Evolutionary conservation across 1,140 invertebrate genomes (phyloP), one percentile per base, ranked within the genome.

Genomic region (Amyelois transitella): DNA sequence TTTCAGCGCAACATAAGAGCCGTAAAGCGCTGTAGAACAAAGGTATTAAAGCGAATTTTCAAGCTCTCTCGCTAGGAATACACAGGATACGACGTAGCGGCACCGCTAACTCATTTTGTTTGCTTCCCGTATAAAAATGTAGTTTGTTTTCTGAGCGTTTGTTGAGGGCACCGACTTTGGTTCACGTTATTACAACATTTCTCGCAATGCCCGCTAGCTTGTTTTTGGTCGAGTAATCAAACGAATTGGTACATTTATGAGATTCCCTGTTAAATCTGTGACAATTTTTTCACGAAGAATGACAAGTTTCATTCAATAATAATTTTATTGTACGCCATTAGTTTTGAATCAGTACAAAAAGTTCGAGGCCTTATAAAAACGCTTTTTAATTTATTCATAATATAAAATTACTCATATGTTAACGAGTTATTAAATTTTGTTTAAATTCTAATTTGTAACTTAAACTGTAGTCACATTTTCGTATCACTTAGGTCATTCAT

Each of bases 31-130:
- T 78, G 74, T 82, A 76, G 71, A 83, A 85, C 77, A 82, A 85
- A 83, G 78, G 74, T 83, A 78, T 82, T 84, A 83, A 82, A 83
- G 72, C 65, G 74, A 84, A 83, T 80, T 81, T 81, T 79, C 71
- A 67, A 81, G 71, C 75, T 76, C 66, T 64, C 66, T 77, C 59
- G 62, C 67, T 60, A 68, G 66, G 55, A 77, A 77, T 71, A 77
- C 62, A 73, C 66, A 63, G 69, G 69, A 72, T 75, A 69, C 72
- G 64, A 70, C 69, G 72, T 66, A 77, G 69, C 73, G 69, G 75
- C 68, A 69, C 64, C 65, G 64, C 72, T 79, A 86, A 82, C 76
- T 77, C 69, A 77, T 83, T 82, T 77, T 81, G 70, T 86, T 84
- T 76, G 70, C 66, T 71, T 65, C 64, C 65, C 63, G 64, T 77